These are phyloP conservation scores for Stictonetta naevosa DNA, from an alignment of 2,113 vertebrate species.

Conservation along the genomic window DNA sequence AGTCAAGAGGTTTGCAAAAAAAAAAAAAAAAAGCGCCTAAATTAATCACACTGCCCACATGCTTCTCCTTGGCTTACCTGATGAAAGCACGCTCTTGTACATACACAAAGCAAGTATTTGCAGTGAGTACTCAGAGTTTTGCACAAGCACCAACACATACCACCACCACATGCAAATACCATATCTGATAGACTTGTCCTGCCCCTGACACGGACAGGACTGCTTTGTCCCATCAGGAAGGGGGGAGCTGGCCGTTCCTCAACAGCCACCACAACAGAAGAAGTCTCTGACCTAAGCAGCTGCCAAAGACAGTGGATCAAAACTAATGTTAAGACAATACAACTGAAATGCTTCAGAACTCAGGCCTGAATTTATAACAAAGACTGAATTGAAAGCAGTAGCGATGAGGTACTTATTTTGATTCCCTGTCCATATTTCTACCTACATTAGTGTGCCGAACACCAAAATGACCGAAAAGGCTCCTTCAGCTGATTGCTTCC, in stretches of 20 bases:
- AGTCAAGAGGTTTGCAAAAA: neutral
- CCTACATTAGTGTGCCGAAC: neutral
- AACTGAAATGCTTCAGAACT: neutral
- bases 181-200: neutral
- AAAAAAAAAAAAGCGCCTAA: neutral
- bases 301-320: neutral
- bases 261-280: neutral
- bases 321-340: neutral
- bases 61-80: neutral
- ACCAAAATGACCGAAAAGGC: neutral
- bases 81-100: neutral
- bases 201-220: neutral
- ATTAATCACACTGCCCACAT: neutral
- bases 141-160: neutral
- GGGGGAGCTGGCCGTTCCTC: neutral
- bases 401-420: neutral
- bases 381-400: constrained; percentile 11
- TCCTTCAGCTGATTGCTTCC: neutral
- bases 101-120: neutral
- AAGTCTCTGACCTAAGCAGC: neutral
- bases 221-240: neutral
- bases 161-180: fast-evolving
- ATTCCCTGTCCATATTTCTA: constrained; percentile 1
- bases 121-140: neutral
- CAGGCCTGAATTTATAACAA: constrained; percentile 29